Conservation (phyloP, 2,113 vertebrate genomes). For the Fregata magnificens region DNA sequence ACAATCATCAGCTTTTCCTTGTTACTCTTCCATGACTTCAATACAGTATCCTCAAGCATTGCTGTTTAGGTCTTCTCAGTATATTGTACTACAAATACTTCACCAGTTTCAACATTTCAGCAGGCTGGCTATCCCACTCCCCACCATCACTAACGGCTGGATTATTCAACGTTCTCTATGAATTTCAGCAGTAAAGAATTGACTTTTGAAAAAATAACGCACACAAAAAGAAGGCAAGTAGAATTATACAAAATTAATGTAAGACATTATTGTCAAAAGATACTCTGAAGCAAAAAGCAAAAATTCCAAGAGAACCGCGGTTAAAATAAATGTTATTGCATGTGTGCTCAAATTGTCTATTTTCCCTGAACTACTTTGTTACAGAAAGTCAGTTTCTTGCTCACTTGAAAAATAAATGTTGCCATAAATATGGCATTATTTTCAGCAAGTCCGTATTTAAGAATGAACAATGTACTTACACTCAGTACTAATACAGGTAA, state of each 20-base stretch:
- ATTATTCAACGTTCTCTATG: neutral
- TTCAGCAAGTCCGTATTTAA: neutral
- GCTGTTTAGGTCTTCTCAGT: neutral
- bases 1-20: neutral
- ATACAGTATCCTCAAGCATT: neutral
- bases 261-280: neutral
- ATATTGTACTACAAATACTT: neutral
- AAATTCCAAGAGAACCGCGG: neutral
- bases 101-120: neutral
- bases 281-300: neutral
- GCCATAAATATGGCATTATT: neutral
- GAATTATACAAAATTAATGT: neutral
- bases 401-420: neutral
- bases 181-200: neutral
- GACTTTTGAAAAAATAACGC: accelerated
- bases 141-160: neutral
- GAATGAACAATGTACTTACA: neutral
- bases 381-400: neutral
- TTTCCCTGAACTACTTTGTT: neutral
- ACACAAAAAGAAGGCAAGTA: neutral
- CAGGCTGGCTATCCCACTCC: neutral
- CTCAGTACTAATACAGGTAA: neutral
- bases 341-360: neutral
- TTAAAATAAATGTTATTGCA: neutral
- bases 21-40: neutral